Evolutionary conservation across 92 coral and sea anemone species (phyloP), one percentile per base, ranked within the genome.

Genomic region (Zoanthus gigantus): DNA sequence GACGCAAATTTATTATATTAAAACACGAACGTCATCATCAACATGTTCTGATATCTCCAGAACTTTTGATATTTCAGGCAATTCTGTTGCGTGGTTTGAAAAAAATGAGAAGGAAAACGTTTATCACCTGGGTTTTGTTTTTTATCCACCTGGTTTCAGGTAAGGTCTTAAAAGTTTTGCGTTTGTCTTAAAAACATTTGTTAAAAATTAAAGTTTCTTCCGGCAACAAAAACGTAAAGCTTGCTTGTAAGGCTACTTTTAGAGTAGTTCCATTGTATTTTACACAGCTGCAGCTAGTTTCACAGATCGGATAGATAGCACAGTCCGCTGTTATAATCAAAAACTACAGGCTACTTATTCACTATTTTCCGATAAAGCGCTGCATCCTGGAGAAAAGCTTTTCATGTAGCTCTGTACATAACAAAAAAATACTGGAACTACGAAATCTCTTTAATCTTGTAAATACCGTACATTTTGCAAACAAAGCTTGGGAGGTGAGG

Each of bases 191-290:
- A 79, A 32, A 65, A n/a, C 71, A 34, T 10, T 32, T 47, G 50
- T 78, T 77, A n/a, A 60, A 42, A 60, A 79, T 42, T 44, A 34
- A 10, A 79, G 72, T 79, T 79, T 61, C 42, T 44, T 23, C 84
- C 72, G 84, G 84, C 37, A 79, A 79, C 56, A 57, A 37, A 42
- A n/a, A 58, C 56, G 17, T 9, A 48, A 42, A 8, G 42, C 14
- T 58, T 61, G 37, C 66, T 9, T 79, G 58, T 53, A 2, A 42
- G 32, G n/a, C 60, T 14, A 32, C 44, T 0, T 6, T 6, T 9
- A n/a, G 6, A 15, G 54, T 15, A 18, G 4, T 0, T 58, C 18
- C 11, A 0, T 79, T 61, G n/a, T 60, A 18, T 79, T 79, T 45
- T 15, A 11, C 17, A 34, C 61, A 48, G 79, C 11, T 47, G 60